Base-by-base conservation (phyloP, 2,888 invertebrate species). In the Drosophila falleni region DNA sequence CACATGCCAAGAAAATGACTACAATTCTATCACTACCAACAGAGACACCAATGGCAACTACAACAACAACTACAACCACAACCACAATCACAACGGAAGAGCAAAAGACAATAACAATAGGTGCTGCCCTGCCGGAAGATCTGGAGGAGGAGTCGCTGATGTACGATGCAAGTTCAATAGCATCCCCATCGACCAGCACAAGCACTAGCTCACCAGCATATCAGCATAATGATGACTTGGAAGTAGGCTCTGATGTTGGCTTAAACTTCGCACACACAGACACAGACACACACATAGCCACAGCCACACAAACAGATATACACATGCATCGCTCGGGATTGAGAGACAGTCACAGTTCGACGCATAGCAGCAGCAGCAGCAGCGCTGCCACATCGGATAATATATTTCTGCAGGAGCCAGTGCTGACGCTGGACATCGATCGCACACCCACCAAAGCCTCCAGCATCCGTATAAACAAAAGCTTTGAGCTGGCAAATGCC, bases 321-420 rank as follows among this genome's bases (percentile, higher is more conserved):
- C 56, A 54, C 15, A 73, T 54, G 39, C 83, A 86, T 73, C 84
- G 83, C 6, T 80, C 89, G 9, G 56, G 81, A n/a, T 64, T 81
- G 74, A 73, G 87, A 16, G 90, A 91, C 72, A 91, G 91, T 64
- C 82, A 89, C 68, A 90, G 90, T 15, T 88, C 89, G 15, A 77
- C 90, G 19, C 87, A 84, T 49, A 90, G 81, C 60, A 81, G 81
- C 80, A 81, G 89, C 68, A 90, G 87, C 62, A 78, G 87, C 65
- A 87, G 76, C 23, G 85, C 81, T 64, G 47, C 76, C 35, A 87
- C 90, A 16, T 74, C 78, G 15, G 92, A 91, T 33, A 93, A 93
- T 77, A 91, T 93, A 69, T 93, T 93, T 72, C 79, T 93, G 41
- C 93, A 93, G 74, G 92, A 92, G 63, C 93, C 93, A 13, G 93